Conservation (phyloP, 2,113 vertebrate species). For the Cervus canadensis region DNA sequence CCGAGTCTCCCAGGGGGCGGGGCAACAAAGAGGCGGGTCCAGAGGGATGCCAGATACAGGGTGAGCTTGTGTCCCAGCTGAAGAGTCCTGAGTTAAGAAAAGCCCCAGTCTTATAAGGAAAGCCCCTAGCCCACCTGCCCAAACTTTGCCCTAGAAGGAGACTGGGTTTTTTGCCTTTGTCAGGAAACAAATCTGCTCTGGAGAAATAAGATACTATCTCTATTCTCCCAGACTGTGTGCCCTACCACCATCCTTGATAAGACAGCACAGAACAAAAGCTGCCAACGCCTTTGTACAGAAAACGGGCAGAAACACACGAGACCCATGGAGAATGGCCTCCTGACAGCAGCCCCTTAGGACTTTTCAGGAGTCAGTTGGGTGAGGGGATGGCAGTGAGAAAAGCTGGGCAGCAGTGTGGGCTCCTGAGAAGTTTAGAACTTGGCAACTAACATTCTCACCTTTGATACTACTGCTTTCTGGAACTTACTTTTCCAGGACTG, state of each 20-base stretch:
- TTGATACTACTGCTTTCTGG: background rate
- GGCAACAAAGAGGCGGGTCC: background rate
- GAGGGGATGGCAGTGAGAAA: background rate
- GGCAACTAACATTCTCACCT: background rate
- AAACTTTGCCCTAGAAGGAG: background rate
- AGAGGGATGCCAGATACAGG: background rate
- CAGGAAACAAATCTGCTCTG: background rate
- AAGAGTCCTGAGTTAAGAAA: background rate
- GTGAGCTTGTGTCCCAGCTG: background rate
- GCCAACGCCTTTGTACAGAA: background rate
- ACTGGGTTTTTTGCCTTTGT: background rate
- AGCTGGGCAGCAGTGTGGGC: background rate
- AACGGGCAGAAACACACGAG: background rate
- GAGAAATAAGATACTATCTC: background rate
- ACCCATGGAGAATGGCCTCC: background rate
- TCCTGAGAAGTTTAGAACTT: background rate
- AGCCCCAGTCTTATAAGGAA: background rate
- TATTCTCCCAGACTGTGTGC: background rate
- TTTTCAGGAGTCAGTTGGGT: background rate
- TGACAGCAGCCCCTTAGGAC: background rate
- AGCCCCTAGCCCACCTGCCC: background rate
- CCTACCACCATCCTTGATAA: background rate
- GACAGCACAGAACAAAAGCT: background rate
- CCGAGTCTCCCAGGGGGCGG: too few species aligned
- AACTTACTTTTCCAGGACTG: background rate